These are phyloP conservation scores for Subanguina moxae DNA, from an alignment of 1,140 invertebrate species.

Conservation along the genomic window DNA sequence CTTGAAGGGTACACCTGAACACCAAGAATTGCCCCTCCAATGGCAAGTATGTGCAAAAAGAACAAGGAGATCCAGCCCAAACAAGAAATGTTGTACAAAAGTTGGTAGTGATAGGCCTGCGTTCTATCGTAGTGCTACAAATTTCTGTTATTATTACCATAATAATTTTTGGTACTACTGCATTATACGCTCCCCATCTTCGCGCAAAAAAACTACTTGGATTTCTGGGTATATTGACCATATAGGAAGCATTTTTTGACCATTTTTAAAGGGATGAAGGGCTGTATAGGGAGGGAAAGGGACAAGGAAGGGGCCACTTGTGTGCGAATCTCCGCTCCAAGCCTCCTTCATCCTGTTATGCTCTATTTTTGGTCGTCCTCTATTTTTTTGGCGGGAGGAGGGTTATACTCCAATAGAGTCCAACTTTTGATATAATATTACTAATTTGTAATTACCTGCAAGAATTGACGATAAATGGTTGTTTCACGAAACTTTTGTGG, in stretches of 20 bases:
- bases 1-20: constrained; percentile 22
- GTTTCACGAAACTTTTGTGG: constrained; percentile 8
- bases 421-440: too few species aligned
- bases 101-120: constrained; percentile 13
- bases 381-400: too few species aligned
- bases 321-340: too few species aligned
- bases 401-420: not conserved
- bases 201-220: too few species aligned
- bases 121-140: constrained; percentile 8
- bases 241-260: too few species aligned
- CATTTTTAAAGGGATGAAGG: too few species aligned
- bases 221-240: too few species aligned
- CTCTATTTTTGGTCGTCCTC: too few species aligned
- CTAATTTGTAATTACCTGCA: not conserved
- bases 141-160: not conserved
- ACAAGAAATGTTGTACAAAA: constrained; percentile 8
- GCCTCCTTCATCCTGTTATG: too few species aligned
- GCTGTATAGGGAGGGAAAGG: too few species aligned
- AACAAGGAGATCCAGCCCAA: constrained; percentile 29
- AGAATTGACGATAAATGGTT: constrained; percentile 5
- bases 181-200: too few species aligned
- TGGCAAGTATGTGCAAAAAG: constrained; percentile 34
- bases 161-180: not conserved
- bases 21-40: constrained; percentile 28
- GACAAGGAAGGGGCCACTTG: too few species aligned